Evolutionary conservation across 2,113 vertebrate species (phyloP).

Genomic region (Puffinus mauretanicus): DNA sequence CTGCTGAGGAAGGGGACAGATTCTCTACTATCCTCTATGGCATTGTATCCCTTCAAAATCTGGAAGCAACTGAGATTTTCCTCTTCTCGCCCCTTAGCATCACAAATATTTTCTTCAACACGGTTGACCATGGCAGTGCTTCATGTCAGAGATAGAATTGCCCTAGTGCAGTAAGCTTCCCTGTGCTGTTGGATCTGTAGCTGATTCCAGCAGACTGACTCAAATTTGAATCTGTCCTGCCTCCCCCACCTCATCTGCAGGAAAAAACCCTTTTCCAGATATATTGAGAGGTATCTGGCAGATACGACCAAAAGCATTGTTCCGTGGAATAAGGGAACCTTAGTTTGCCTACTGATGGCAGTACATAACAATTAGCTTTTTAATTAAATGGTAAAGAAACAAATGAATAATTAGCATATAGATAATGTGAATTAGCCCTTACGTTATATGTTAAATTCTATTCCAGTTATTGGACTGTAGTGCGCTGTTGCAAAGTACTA

Average conservation of each 20-base stretch:
- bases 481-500: not conserved
- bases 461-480: not conserved
- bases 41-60: not conserved
- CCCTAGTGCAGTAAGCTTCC: not conserved
- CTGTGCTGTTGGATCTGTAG: not conserved
- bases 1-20: not conserved
- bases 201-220: not conserved
- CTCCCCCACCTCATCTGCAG: not conserved
- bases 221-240: not conserved
- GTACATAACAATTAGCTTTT: not conserved
- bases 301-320: fast-evolving
- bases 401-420: constrained; percentile 40
- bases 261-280: not conserved
- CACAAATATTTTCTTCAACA: not conserved
- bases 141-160: not conserved
- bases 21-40: not conserved
- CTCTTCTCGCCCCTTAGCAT: not conserved
- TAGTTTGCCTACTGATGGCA: not conserved
- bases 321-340: not conserved
- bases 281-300: not conserved
- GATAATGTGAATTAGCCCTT: constrained; percentile 44
- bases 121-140: not conserved
- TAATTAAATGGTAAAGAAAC: constrained; percentile 35
- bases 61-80: not conserved
- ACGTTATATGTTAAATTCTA: not conserved